phyloP scores from a whole-genome alignment of 1,140 invertebrate genomes.

The Drosophila sulfurigaster region DNA sequence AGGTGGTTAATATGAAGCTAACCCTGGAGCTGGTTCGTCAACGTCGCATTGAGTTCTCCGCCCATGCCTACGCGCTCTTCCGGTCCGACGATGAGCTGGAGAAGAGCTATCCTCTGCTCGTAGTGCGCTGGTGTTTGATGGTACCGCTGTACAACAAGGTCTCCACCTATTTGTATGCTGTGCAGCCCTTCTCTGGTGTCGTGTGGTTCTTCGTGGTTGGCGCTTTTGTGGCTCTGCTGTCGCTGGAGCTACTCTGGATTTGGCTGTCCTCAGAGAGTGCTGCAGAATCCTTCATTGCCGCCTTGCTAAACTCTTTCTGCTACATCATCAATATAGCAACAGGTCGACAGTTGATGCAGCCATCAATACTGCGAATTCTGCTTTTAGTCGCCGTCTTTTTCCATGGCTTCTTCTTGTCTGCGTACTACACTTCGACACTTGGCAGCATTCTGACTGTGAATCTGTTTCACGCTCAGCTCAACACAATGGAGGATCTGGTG shows the following conservation, averaged over 20 bases:
- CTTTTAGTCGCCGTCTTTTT: conserved; percentile 64
- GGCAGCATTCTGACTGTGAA: conserved; percentile 76
- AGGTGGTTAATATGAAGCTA: conserved; percentile 69
- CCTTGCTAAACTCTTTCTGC: conserved; percentile 55
- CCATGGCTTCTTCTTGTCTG: conserved; percentile 72
- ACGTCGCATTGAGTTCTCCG: conserved; percentile 61
- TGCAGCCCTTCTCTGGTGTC: conserved; percentile 61
- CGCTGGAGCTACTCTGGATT: conserved; percentile 61
- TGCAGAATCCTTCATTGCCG: background rate
- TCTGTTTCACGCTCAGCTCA: conserved; percentile 72
- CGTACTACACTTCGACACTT: conserved; percentile 73
- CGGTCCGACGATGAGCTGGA: conserved; percentile 62
- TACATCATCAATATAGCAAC: conserved; percentile 72
- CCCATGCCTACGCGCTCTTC: conserved; percentile 78
- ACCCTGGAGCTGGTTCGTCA: conserved; percentile 64
- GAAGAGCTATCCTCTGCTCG: conserved; percentile 69
- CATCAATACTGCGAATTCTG: conserved; percentile 51
- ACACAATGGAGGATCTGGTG: conserved; percentile 72
- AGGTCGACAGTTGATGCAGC: conserved; percentile 48
- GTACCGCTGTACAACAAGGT: conserved; percentile 70
- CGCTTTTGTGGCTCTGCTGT: conserved; percentile 39
- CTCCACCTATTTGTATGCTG: conserved; percentile 65
- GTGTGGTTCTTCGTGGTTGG: conserved; percentile 68
- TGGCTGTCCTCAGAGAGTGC: conserved; percentile 1
- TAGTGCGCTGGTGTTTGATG: conserved; percentile 79